Evolutionary conservation across 1,140 invertebrate genomes (phyloP), one percentile per base, ranked within the genome.

Genomic region (Danaus plexippus): DNA sequence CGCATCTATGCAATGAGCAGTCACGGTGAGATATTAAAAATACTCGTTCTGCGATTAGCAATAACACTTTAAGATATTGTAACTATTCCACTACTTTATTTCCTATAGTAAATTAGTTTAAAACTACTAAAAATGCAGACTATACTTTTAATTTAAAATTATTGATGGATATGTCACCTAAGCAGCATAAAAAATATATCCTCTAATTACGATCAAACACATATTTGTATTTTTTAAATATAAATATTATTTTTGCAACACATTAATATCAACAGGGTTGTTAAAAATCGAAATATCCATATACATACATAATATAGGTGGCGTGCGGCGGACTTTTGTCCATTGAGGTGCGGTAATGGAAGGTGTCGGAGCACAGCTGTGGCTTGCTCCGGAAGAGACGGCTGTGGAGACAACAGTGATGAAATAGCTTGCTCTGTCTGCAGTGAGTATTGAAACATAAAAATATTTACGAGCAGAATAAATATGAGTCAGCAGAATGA

Each of bases 401-500:
- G 95, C 32, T 97, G 96, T 74, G 95, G 95, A 7, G 95, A 97
- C 88, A 93, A 93, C 61, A 94, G 92, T 45, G 96, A 97, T 76
- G 96, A 97, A 85, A 90, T 90, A 43, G 90, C 90, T 58, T 97
- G 96, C 79, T 89, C 89, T 52, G 93, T 96, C 57, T 97, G 96
- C 82, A 91, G 95, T 97, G 88, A 94, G 94, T 94, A 74, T 45
- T 46, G 50, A 47, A 65, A 54, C 54, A 61, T 32, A 9, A 9
- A 46, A 46, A 11, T 6, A 1, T 46, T 45, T 47, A 47, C 5
- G 10, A 11, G n/a, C 46, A 12, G 45, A 9, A 47, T n/a, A 47
- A 47, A 13, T 13, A 47, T 9, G n/a, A 47, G 22, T 5, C 1
- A 32, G 0, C 22, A 32, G 22, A 32, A 32, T 32, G 22, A 6